phyloP scores from a whole-genome alignment of 2,797 vertebrate species.

The Tadarida brasiliensis region DNA sequence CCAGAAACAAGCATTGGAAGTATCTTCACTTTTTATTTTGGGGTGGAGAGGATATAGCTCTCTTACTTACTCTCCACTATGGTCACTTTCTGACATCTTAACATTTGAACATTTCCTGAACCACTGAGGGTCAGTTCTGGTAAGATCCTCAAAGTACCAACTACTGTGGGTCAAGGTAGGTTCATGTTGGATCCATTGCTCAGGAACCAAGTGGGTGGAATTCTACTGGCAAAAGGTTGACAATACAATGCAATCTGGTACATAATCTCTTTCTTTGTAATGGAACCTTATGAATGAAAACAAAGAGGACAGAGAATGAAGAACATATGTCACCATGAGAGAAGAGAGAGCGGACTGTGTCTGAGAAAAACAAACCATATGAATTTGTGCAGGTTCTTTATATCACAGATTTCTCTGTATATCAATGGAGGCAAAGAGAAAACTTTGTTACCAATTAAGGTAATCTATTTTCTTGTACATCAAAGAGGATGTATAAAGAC shows the following conservation, averaged over 20 bases:
- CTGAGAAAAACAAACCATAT: background rate
- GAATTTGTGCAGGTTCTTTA: background rate
- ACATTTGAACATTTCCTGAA: background rate
- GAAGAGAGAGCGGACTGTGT: background rate
- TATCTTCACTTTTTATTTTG: background rate
- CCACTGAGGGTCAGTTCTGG: background rate
- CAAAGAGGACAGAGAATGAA: background rate
- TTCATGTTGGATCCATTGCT: background rate
- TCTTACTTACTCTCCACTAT: background rate
- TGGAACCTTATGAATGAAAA: background rate
- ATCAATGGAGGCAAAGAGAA: background rate
- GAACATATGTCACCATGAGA: background rate
- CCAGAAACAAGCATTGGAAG: background rate
- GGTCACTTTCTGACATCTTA: background rate
- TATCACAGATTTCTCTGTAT: constrained; percentile 5
- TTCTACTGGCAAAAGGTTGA: background rate
- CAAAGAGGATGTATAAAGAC: background rate
- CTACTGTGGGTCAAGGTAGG: background rate
- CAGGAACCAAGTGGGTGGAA: background rate
- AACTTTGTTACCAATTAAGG: background rate
- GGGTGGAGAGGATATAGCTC: background rate
- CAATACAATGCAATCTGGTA: background rate
- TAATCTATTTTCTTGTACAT: background rate
- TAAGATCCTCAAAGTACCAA: background rate
- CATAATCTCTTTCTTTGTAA: background rate